phyloP scores from a whole-genome alignment of 2,888 invertebrate genomes.

The Pelosia muscerda region DNA sequence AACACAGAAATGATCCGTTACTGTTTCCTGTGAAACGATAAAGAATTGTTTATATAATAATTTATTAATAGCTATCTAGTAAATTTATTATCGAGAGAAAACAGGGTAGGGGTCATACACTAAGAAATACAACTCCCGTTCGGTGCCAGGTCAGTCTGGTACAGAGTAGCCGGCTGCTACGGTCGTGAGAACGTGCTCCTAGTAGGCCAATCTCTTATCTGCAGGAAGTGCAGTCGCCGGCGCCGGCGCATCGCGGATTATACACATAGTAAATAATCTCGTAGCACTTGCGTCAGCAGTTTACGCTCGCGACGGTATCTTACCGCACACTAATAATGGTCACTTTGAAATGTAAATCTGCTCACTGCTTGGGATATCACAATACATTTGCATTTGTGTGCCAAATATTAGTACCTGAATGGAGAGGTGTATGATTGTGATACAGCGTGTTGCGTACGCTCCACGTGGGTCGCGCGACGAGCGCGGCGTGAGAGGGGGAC shows the following conservation, averaged over 20 bases:
- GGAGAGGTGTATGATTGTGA: slow-evolving; percentile 60
- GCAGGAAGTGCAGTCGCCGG: slow-evolving; percentile 78
- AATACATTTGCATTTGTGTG: slow-evolving; percentile 52
- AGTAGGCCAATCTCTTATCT: slow-evolving; percentile 78
- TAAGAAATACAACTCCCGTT: slow-evolving; percentile 17
- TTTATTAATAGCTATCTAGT: slow-evolving; percentile 52
- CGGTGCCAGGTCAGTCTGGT: slow-evolving; percentile 13
- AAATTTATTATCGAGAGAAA: slow-evolving; percentile 42
- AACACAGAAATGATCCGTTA: slow-evolving; percentile 67
- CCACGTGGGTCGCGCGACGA: slow-evolving; percentile 71
- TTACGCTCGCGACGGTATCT: slow-evolving; percentile 25
- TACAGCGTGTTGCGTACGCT: slow-evolving; percentile 71
- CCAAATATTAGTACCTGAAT: slow-evolving; percentile 71
- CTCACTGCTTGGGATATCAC: slow-evolving; percentile 10
- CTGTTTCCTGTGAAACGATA: slow-evolving; percentile 66
- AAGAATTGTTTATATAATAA: slow-evolving; percentile 60
- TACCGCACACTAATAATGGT: slow-evolving; percentile 12
- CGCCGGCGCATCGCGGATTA: slow-evolving; percentile 74
- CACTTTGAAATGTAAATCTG: slow-evolving; percentile 14
- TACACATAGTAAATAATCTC: slow-evolving; percentile 63
- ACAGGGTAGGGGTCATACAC: slow-evolving; percentile 15
- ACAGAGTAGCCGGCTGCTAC: slow-evolving; percentile 37
- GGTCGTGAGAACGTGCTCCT: slow-evolving; percentile 69
- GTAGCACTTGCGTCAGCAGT: slow-evolving; percentile 62
- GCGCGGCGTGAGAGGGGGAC: slow-evolving; percentile 59